Base-by-base conservation (phyloP, 2,888 invertebrate species). In the Diaphora mendica region DNA sequence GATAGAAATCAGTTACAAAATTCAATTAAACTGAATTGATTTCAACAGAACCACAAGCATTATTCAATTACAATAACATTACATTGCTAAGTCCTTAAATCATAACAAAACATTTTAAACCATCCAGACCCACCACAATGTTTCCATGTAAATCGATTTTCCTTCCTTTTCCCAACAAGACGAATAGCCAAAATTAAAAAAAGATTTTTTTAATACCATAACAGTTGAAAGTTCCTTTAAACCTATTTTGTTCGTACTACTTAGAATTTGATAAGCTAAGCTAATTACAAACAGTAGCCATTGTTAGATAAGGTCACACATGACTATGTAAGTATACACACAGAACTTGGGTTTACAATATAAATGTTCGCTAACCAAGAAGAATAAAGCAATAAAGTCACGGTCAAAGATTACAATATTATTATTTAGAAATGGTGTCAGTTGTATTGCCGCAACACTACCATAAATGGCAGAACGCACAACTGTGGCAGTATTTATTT, bases 321-420 rank as follows among this genome's bases (percentile, higher is more conserved):
- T 51, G 68, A 48, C n/a, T 68, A 64, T 17, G 23, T 35, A 15
- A 33, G n/a, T 35, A 23, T 30, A 48, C 30, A 48, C 44, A 44
- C 17, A 26, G 33, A 51, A 51, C 51, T 51, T 51, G 23, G 20
- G n/a, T 68, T 51, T 35, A 15, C 35, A 7, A 13, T 33, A 35
- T 15, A 55, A 51, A 68, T 55, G 35, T 55, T 68, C 51, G 30
- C 33, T n/a, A 55, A 68, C 23, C 33, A 68, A 55, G 68, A 68
- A 68, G 68, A 68, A 68, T 70, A 39, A 59, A 68, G 75, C 71
- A 76, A 78, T 74, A 44, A 62, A 68, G 39, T 59, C 72, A 68
- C 62, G 66, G 72, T 33, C 67, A 20, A 8, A 48, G n/a, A n/a
- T 51, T 39, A 55, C 51, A 51, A 55, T 42, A 42, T 59, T 59